Percentiles rank a stretch among this genome's conserved stretches.
Conservation (phyloP, 2,797 vertebrate genomes). For the Babyrousa celebensis region DNA sequence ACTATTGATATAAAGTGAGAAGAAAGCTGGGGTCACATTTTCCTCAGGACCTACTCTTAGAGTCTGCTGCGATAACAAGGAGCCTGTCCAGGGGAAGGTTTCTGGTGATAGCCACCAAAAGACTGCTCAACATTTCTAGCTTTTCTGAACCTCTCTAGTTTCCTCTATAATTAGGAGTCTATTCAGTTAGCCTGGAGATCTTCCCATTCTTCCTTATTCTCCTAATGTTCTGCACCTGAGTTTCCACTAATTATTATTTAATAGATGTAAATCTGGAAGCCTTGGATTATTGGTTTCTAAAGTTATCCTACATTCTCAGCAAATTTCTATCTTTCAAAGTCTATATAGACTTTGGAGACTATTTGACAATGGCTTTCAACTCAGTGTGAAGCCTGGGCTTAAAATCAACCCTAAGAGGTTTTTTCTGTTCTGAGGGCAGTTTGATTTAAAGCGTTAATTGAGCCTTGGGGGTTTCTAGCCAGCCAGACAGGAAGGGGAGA, state of each 20-base stretch:
- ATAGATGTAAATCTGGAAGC: neutral
- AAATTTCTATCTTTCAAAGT: neutral
- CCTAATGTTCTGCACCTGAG: neutral
- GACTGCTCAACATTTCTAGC: neutral
- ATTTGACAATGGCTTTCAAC: neutral
- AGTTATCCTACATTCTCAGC: neutral
- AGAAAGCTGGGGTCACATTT: neutral
- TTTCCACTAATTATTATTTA: neutral
- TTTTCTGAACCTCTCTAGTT: neutral
- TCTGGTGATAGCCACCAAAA: neutral
- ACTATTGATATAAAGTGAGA: neutral
- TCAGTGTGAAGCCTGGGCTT: neutral
- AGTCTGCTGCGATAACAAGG: neutral
- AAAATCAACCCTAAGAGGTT: neutral
- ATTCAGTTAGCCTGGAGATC: neutral
- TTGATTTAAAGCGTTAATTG: constrained; percentile 20
- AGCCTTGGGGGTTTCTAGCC: neutral
- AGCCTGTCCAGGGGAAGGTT: neutral
- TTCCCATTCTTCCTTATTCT: neutral
- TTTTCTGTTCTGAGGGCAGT: neutral
- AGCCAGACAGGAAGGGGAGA: neutral
- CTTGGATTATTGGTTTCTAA: neutral
- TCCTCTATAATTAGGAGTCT: neutral
- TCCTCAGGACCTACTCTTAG: neutral
- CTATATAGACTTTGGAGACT: neutral